A percentile compares a stretch with the other conserved stretches of the same genome.
Conservation (phyloP, 2,888 invertebrate species). For the Acanthosepion lycidas region DNA sequence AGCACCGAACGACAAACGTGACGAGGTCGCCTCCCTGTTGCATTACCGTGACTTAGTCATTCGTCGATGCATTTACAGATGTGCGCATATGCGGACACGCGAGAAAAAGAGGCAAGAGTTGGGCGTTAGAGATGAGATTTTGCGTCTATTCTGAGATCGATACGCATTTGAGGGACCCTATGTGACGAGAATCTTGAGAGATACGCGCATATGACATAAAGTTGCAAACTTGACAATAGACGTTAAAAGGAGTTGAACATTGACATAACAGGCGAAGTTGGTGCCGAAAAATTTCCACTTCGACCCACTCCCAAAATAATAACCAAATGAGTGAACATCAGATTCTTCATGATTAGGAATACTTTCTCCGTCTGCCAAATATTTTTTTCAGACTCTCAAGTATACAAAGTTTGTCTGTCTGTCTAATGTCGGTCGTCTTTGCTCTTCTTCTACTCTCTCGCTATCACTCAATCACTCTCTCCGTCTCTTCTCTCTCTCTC, state of each 20-base stretch:
- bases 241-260: not conserved
- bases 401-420: too few species aligned
- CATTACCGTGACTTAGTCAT: not conserved
- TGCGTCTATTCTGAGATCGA: not conserved
- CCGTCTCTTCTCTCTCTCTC: too few species aligned
- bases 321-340: too few species aligned
- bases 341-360: too few species aligned
- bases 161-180: not conserved
- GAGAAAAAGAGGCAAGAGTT: not conserved
- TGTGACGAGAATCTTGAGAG: not conserved
- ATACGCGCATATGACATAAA: not conserved
- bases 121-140: not conserved
- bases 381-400: too few species aligned
- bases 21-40: not conserved
- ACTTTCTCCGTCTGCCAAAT: too few species aligned
- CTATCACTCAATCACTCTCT: too few species aligned
- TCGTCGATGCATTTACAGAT: not conserved
- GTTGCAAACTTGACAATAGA: rapidly evolving
- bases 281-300: not conserved
- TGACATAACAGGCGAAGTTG: too few species aligned
- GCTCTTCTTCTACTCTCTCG: too few species aligned
- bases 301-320: too few species aligned
- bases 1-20: not conserved
- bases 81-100: not conserved
- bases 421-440: too few species aligned